Conservation (phyloP, 2,797 vertebrate genomes). For the Spinus pinus region DNA sequence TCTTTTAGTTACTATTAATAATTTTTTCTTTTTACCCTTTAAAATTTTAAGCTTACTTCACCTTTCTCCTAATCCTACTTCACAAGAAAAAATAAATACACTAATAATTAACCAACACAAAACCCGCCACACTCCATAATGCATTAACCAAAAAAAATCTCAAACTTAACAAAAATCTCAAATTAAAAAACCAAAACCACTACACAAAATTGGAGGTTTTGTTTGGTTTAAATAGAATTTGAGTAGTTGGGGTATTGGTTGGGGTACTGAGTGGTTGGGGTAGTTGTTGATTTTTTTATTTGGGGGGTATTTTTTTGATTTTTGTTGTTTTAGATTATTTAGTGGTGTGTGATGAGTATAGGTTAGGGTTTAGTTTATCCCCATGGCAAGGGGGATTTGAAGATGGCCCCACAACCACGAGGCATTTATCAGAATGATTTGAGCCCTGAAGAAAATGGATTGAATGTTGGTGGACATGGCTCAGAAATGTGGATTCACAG, state of each 20-base stretch:
- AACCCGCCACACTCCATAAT: neutral
- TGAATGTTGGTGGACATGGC: fast-evolving
- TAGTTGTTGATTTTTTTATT: neutral
- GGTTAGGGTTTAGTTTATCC: neutral
- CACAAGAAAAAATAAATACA: neutral
- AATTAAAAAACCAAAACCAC: neutral
- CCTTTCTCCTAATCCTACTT: neutral
- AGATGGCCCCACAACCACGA: neutral
- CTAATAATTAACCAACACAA: neutral
- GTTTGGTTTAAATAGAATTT: neutral
- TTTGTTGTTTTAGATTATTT: neutral
- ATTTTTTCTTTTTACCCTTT: neutral
- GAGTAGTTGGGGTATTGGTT: neutral
- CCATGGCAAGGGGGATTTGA: neutral
- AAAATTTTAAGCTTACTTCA: neutral
- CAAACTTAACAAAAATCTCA: neutral
- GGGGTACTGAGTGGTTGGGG: neutral
- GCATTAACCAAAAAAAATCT: neutral
- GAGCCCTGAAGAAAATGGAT: neutral
- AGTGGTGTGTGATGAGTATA: neutral
- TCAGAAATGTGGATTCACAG: neutral
- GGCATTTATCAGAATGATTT: neutral
- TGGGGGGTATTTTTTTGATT: neutral
- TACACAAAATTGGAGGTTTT: fast-evolving
- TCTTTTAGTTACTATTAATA: neutral